phyloP scores from a whole-genome alignment of 2,113 vertebrate genomes.

The Phyllopteryx taeniolatus region DNA sequence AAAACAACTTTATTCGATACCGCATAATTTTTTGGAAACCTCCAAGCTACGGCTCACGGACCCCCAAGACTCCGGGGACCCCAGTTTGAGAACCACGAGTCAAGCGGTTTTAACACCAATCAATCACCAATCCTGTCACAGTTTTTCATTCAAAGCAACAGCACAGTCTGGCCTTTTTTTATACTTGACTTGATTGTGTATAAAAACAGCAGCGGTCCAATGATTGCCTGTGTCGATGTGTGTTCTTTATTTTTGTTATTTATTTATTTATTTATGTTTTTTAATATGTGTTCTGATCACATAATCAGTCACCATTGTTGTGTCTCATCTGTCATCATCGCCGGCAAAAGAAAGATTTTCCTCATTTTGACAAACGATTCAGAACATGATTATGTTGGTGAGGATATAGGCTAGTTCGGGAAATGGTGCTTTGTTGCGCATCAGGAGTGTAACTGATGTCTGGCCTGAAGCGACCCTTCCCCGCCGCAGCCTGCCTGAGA shows the following conservation, averaged over 20 bases:
- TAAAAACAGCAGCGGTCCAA: neutral
- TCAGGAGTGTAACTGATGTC: slow-evolving; percentile 20
- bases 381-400: neutral
- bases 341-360: neutral
- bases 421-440: neutral
- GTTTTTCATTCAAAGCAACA: slow-evolving; percentile 1
- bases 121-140: neutral
- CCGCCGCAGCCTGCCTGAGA: slow-evolving; percentile 15
- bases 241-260: too few relatives aligned
- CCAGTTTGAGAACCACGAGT: neutral
- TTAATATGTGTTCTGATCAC: neutral
- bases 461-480: slow-evolving; percentile 26
- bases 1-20: too few relatives aligned
- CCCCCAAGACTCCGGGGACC: neutral
- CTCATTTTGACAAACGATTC: neutral
- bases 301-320: neutral
- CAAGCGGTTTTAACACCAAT: neutral
- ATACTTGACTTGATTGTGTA: neutral
- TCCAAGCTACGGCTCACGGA: neutral
- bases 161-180: neutral
- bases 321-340: neutral
- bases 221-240: neutral
- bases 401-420: neutral
- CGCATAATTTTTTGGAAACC: neutral
- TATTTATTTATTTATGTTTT: too few relatives aligned